Conservation (phyloP, 2,113 vertebrate genomes). For the Myanophis thanlyinensis region DNA sequence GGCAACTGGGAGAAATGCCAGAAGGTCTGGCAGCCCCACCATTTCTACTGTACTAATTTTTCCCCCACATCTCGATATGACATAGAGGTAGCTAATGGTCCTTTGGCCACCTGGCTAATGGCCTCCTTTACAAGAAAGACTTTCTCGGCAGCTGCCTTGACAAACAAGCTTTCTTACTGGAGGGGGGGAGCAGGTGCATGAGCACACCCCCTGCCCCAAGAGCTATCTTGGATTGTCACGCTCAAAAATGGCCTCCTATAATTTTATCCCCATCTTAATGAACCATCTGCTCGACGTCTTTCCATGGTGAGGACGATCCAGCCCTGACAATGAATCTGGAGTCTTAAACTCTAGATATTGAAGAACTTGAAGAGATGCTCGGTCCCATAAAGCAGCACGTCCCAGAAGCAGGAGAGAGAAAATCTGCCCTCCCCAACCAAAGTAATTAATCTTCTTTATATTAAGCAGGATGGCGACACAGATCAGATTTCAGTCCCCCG, state of each 20-base stretch:
- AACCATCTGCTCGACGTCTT: accelerated
- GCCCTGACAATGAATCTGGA: background rate
- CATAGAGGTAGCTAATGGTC: background rate
- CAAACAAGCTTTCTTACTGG: background rate
- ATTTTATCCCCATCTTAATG: background rate
- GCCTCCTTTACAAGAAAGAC: slow-evolving; percentile 14
- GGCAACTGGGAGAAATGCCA: slow-evolving; percentile 9
- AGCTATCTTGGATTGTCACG: accelerated
- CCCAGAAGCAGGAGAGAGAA: slow-evolving; percentile 26
- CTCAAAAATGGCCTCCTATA: background rate
- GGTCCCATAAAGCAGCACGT: background rate
- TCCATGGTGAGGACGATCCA: background rate
- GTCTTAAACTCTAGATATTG: background rate
- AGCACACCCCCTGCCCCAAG: background rate
- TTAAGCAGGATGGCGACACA: background rate
- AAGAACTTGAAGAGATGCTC: background rate
- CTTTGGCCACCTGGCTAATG: slow-evolving; percentile 12
- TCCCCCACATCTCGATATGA: background rate
- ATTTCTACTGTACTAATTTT: background rate
- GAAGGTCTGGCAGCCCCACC: background rate
- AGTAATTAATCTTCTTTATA: background rate
- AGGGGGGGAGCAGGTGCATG: background rate
- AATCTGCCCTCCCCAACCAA: background rate
- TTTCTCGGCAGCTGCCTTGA: background rate
- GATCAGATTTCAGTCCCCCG: slow-evolving; percentile 4